Evolutionary conservation across 2,888 invertebrate species (phyloP), one percentile per base, ranked within the genome.

Genomic region (Hypena proboscidalis): DNA sequence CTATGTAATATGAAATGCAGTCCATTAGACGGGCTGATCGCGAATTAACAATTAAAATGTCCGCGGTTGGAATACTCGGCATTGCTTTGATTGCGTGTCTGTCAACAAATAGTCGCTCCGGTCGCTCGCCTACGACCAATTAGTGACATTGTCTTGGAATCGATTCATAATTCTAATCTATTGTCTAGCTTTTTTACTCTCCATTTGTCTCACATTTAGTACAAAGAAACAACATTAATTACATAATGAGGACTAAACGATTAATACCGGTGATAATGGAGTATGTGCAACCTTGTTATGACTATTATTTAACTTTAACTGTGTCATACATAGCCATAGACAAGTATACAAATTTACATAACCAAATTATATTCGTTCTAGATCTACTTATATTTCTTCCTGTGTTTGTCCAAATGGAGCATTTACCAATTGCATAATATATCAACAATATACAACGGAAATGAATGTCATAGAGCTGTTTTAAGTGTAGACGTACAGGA

Each of bases 71-170:
- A 57, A 64, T 56, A 46, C 45, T 30, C 29, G 29, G 47, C 54
- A 51, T 45, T 55, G 48, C 52, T 55, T 48, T 32, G 44, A 52
- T 60, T 47, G 59, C 64, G 59, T 67, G 63, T 44, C 41, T 62
- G 61, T 50, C 51, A 55, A 58, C 53, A 58, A 46, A 41, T 37
- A 50, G 46, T 29, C 20, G 15, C 8, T 36, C 19, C 9, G 55
- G 48, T 57, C 51, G 48, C 56, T 70, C 74, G 75, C 75, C 74
- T 74, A 75, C 75, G 53, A 62, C 53, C 71, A 88, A 88, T 88
- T 85, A 84, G 70, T 70, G 68, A 70, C 72, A 85, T 88, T 86
- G 87, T 88, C 70, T 62, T 62, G 60, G 50, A 58, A 67, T 69
- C 58, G 65, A 74, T 74, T 69, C 71, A 62, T 76, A 72, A 75